Percentiles rank a stretch among this genome's conserved stretches.
Evolutionary conservation across 2,797 vertebrate species (phyloP).

Genomic region (Acanthiza pusilla): DNA sequence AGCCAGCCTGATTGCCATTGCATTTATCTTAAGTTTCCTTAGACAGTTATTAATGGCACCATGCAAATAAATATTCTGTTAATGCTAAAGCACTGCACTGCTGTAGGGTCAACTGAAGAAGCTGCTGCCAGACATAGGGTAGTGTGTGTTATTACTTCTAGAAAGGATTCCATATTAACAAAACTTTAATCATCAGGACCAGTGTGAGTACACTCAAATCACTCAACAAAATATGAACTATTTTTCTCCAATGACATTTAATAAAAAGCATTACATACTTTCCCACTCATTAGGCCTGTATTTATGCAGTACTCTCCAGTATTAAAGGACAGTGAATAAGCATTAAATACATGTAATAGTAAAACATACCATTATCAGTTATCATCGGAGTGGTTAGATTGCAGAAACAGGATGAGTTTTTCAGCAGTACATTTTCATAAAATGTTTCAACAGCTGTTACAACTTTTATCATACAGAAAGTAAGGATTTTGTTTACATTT

Average conservation of each 20-base stretch:
- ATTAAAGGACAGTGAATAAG: neutral
- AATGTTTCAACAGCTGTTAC: conserved; percentile 37
- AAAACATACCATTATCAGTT: conserved; percentile 59
- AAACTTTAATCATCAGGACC: neutral
- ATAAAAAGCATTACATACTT: neutral
- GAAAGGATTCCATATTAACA: neutral
- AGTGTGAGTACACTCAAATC: neutral
- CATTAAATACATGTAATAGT: neutral
- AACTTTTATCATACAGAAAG: conserved; percentile 64
- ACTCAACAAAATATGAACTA: neutral
- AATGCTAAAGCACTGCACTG: neutral
- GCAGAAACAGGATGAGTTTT: conserved; percentile 63
- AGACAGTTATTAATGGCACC: neutral
- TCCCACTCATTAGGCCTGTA: neutral
- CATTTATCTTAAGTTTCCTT: neutral
- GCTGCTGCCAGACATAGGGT: neutral
- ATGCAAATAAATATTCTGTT: neutral
- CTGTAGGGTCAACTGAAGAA: neutral
- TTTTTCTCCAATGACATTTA: neutral
- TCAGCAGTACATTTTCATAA: conserved; percentile 35
- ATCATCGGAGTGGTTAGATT: neutral
- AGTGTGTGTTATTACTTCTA: neutral
- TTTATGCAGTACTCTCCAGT: neutral
- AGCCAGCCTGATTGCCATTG: neutral
- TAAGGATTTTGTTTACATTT: conserved; percentile 4